Conservation (phyloP, 2,113 vertebrate genomes). For the Lampris megalopsis region DNA sequence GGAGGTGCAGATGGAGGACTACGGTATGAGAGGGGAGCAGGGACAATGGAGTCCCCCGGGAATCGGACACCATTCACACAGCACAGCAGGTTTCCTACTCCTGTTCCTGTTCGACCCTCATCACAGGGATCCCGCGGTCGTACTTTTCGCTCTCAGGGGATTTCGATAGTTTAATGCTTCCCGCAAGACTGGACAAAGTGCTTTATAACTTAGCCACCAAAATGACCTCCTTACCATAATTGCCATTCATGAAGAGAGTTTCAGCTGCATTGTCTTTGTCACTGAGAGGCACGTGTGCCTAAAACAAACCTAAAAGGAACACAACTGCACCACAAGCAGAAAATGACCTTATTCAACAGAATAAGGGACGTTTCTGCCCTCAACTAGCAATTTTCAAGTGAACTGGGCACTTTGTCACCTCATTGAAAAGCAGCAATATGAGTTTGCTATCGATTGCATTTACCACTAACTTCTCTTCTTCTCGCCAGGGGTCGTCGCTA, state of each 20-base stretch:
- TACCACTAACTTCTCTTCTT: constrained; percentile 40
- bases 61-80: constrained; percentile 86
- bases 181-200: constrained; percentile 87
- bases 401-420: constrained; percentile 57
- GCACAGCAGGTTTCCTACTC: constrained; percentile 84
- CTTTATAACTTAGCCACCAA: constrained; percentile 85
- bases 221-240: constrained; percentile 84
- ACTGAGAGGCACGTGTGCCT: constrained; percentile 77
- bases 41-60: constrained; percentile 83
- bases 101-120: constrained; percentile 85
- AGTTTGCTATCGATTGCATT: constrained; percentile 62
- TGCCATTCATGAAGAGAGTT: constrained; percentile 76
- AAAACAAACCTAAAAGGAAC: constrained; percentile 63
- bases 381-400: constrained; percentile 42
- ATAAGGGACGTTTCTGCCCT: constrained; percentile 14
- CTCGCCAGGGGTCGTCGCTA: constrained; percentile 8
- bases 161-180: constrained; percentile 85
- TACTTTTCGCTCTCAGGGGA: constrained; percentile 85
- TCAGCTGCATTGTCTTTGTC: constrained; percentile 75
- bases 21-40: constrained; percentile 23
- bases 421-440: constrained; percentile 57
- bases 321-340: constrained; percentile 20
- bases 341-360: constrained; percentile 4
- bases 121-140: constrained; percentile 84
- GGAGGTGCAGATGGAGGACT: constrained; percentile 25